phyloP scores from a whole-genome alignment of 1,140 invertebrate species.

The Zaprionus ghesquierei region DNA sequence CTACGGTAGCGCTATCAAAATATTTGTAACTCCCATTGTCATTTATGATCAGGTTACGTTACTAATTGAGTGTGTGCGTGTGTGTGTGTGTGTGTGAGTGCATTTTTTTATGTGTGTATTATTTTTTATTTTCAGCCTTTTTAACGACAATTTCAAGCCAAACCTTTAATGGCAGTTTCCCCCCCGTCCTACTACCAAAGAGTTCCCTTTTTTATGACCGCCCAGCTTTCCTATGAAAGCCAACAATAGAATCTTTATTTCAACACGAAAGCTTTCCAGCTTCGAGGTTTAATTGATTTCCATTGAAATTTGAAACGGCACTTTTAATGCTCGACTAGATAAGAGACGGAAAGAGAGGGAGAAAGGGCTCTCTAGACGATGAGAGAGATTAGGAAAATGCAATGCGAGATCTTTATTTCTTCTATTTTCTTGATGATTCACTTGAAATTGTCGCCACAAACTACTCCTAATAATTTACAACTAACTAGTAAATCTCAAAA shows the following conservation, averaged over 20 bases:
- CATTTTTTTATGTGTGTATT: conserved; percentile 13
- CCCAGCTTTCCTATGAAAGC: conserved; percentile 48
- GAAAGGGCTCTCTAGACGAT: too few species aligned
- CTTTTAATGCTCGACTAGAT: conserved; percentile 48
- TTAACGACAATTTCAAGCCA: conserved; percentile 74
- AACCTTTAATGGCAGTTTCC: conserved; percentile 58
- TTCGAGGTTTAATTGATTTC: conserved; percentile 70
- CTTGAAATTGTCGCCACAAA: background rate
- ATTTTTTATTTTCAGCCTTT: conserved; percentile 39
- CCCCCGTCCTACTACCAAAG: background rate
- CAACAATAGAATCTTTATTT: conserved; percentile 41
- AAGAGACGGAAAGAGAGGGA: too few species aligned
- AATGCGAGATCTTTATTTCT: conserved; percentile 1
- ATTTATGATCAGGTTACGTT: conserved; percentile 53
- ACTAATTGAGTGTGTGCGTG: conserved; percentile 57
- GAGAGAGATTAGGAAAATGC: conserved; percentile 6
- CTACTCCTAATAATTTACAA: background rate
- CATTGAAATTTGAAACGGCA: conserved; percentile 79
- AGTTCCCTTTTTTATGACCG: conserved; percentile 53
- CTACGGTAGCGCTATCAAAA: conserved; percentile 62
- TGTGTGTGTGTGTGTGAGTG: conserved; percentile 37
- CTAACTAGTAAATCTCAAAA: background rate
- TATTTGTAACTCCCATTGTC: conserved; percentile 65
- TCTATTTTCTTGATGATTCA: conserved; percentile 21
- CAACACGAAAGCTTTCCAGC: conserved; percentile 63